These are phyloP conservation scores for Antennarius striatus DNA, from an alignment of 2,113 vertebrate species.

Conservation along the genomic window DNA sequence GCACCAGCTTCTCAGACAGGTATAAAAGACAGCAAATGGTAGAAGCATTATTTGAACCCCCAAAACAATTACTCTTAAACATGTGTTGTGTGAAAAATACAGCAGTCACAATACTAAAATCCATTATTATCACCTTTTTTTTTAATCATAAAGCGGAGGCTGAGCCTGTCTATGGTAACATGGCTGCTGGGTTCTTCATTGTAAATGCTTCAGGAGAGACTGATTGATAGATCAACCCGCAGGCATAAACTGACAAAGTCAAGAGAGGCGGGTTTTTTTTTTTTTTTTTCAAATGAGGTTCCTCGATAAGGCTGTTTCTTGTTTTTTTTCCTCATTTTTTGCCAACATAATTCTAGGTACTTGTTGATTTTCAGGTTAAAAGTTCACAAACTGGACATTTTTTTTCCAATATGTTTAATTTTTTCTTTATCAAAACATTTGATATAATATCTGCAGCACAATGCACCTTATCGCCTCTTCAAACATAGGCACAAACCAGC, in stretches of 20 bases:
- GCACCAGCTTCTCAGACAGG: too few relatives aligned
- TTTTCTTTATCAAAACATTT: slow-evolving; percentile 37
- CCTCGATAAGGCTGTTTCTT: background rate
- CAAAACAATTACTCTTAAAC: too few relatives aligned
- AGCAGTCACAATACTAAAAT: too few relatives aligned
- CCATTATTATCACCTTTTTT: background rate
- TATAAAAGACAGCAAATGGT: too few relatives aligned
- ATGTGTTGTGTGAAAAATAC: too few relatives aligned
- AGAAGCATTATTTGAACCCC: too few relatives aligned
- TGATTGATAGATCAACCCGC: background rate
- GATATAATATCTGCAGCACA: slow-evolving; percentile 45
- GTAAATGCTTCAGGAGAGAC: background rate
- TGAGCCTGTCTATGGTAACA: slow-evolving; percentile 15
- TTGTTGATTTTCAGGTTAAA: background rate
- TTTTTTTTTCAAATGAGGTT: too few relatives aligned
- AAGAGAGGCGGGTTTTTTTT: too few relatives aligned
- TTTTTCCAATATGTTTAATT: background rate
- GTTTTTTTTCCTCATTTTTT: too few relatives aligned
- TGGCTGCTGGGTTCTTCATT: background rate
- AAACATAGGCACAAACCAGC: slow-evolving; percentile 48
- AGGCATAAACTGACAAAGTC: slow-evolving; percentile 11
- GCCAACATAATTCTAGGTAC: background rate
- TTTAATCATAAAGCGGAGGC: slow-evolving; percentile 5
- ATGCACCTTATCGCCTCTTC: slow-evolving; percentile 49
- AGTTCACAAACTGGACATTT: background rate